Conservation (phyloP, 23 tunicate genomes). For the Styela clava region DNA sequence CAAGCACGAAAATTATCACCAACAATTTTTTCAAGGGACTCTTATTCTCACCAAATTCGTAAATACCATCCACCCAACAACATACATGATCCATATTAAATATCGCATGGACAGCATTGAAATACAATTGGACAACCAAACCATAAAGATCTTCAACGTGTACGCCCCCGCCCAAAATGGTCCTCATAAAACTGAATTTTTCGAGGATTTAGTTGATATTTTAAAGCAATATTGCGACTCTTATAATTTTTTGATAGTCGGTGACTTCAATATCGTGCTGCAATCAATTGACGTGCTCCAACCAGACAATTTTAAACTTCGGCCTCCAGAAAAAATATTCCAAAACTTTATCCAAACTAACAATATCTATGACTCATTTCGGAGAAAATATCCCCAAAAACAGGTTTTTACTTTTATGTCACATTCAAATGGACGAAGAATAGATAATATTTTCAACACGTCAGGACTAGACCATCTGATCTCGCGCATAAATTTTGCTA, state of each 20-base stretch:
- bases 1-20: background rate
- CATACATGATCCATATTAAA: background rate
- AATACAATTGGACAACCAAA: background rate
- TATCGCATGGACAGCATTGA: background rate
- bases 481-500: background rate
- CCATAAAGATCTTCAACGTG: background rate
- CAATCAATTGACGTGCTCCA: background rate
- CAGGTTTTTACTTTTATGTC: background rate
- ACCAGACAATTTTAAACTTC: background rate
- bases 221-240: background rate
- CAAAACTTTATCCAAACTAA: background rate
- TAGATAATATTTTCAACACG: background rate
- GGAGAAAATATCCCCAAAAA: background rate
- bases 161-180: background rate
- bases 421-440: background rate
- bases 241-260: background rate
- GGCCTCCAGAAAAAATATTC: background rate
- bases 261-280: background rate
- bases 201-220: too few species aligned
- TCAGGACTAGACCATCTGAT: background rate
- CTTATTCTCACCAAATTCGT: background rate
- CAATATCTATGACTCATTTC: background rate
- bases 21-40: background rate
- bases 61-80: background rate
- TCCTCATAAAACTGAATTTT: background rate